phyloP scores from a whole-genome alignment of 2,888 invertebrate species.

The Galeruca laticollis region DNA sequence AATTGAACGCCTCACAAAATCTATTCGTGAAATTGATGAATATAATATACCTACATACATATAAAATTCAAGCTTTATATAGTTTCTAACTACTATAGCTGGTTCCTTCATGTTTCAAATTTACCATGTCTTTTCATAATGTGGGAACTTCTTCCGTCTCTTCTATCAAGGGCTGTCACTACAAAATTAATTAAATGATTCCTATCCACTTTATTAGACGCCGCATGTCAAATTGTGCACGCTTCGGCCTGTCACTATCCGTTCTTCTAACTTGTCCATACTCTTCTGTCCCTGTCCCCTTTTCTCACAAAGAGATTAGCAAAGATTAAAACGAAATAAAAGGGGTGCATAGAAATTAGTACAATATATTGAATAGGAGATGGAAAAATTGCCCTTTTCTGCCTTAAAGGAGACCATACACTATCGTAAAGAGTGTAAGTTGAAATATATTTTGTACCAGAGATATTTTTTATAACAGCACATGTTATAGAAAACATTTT shows the following conservation, averaged over 20 bases:
- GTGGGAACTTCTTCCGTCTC: not conserved
- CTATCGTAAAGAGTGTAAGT: not conserved
- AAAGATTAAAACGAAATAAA: slow-evolving; percentile 55
- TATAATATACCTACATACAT: no score
- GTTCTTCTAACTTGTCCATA: slow-evolving; percentile 19
- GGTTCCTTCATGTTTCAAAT: not conserved
- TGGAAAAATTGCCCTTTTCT: slow-evolving; percentile 46
- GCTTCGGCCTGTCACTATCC: slow-evolving; percentile 25
- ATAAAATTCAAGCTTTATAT: no score
- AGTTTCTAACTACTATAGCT: no score
- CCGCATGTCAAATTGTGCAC: slow-evolving; percentile 29
- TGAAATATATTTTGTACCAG: no score
- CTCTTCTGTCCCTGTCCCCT: slow-evolving; percentile 37
- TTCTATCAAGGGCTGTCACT: not conserved
- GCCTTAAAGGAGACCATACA: slow-evolving; percentile 36
- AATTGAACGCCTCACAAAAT: no score
- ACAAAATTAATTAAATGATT: slow-evolving; percentile 33
- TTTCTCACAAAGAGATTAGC: slow-evolving; percentile 54
- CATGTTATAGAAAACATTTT: no score
- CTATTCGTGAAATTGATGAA: no score
- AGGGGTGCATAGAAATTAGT: slow-evolving; percentile 56
- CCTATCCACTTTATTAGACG: slow-evolving; percentile 33
- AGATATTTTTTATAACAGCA: no score
- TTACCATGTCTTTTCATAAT: not conserved
- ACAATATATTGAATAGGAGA: slow-evolving; percentile 46